Evolutionary conservation across 1,140 invertebrate species (phyloP), one percentile per base, ranked within the genome.

Genomic region (Archegozetes longisetosus): DNA sequence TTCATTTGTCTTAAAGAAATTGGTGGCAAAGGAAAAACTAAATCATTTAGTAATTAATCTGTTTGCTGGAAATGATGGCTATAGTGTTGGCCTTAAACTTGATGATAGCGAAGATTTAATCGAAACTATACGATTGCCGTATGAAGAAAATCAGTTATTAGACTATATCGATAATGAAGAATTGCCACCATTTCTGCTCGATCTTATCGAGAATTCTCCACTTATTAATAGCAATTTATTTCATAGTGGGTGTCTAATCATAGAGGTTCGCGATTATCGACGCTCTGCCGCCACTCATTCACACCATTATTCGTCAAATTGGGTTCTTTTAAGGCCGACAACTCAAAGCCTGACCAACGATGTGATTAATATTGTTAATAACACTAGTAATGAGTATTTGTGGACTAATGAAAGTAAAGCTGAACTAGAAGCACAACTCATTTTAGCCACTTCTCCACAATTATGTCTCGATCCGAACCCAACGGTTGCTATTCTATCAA

Each of bases 221-320:
- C 71, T 72, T 63, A 58, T 47, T 17, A 61, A 46, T 14, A 57
- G 50, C 23, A 81, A 82, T 70, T 77, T 93, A 23, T 94, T 90
- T 74, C 90, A 93, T 69, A 85, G 82, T 64, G 89, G 89, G 27
- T 92, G 88, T 75, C 84, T 94, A 51, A 85, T 94, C 68, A 84
- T 83, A 63, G 86, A 94, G 79, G 80, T 95, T 62, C 78, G 88
- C 68, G 88, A 94, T 74, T 88, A 86, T 70, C 78, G 88, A 64
- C 82, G 86, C 22, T 69, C 70, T 46, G 66, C 68, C 12, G 70
- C 69, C 58, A 50, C 61, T 23, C 63, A 63, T 40, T 28, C 61
- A 65, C 64, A 4, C 13, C 62, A 61, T 24, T 73, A 68, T 66
- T 71, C 74, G 40, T 71, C 69, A 27, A 69, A 71, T 55, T 85